Evolutionary conservation across 2,797 vertebrate genomes (phyloP).

Genomic region (Manis crassicaudata): DNA sequence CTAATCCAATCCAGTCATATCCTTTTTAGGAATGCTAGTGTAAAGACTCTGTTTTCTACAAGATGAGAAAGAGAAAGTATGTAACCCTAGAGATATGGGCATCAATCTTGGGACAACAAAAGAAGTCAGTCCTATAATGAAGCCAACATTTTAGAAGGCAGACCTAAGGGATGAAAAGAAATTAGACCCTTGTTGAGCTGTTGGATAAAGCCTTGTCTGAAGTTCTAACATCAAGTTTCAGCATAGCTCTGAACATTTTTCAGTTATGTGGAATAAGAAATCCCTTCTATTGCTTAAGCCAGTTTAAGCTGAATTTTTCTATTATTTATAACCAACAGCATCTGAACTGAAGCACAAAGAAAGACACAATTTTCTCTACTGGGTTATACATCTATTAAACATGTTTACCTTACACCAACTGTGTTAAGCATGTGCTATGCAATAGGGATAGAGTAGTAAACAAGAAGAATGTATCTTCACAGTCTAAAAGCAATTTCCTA

Average conservation of each 20-base stretch:
- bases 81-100: not conserved
- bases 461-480: not conserved
- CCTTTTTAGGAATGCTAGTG: not conserved
- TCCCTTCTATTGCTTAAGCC: not conserved
- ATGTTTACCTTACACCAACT: not conserved
- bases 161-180: not conserved
- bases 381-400: not conserved
- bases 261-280: not conserved
- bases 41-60: not conserved
- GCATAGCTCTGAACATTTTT: not conserved
- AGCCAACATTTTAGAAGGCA: not conserved
- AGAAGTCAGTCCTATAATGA: not conserved
- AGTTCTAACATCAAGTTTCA: not conserved
- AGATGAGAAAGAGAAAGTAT: not conserved
- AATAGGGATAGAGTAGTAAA: not conserved
- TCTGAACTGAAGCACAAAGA: not conserved
- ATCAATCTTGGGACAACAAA: not conserved
- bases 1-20: not conserved
- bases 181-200: not conserved
- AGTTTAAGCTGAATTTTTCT: not conserved
- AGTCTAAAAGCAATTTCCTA: not conserved
- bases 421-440: not conserved
- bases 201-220: not conserved
- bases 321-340: not conserved
- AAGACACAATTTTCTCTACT: not conserved